These are phyloP conservation scores for crab-eating macaque (Macaca fascicularis) DNA, from an alignment of 2,113 vertebrate species.

Conservation along the genomic window T2T-MFA8v1.1 NC_088377.1:86753001-86753500, in stretches of 20 bases:
- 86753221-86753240: background rate
- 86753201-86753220: background rate
- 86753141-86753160: background rate
- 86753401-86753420: too few species aligned
- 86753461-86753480: too few species aligned
- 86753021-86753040: background rate
- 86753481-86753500: too few species aligned
- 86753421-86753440: too few species aligned
- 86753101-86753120: background rate
- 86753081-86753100: background rate
- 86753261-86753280: background rate
- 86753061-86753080: background rate
- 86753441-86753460: too few species aligned
- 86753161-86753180: background rate
- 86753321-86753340: background rate
- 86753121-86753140: background rate
- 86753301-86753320: background rate
- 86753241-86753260: background rate
- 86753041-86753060: background rate
- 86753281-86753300: background rate
- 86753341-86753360: background rate
- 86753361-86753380: too few species aligned
- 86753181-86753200: background rate
- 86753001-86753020: background rate
- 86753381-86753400: too few species aligned